Conservation (phyloP, 2,888 invertebrate species). For the Sclerodermus sp. region DNA sequence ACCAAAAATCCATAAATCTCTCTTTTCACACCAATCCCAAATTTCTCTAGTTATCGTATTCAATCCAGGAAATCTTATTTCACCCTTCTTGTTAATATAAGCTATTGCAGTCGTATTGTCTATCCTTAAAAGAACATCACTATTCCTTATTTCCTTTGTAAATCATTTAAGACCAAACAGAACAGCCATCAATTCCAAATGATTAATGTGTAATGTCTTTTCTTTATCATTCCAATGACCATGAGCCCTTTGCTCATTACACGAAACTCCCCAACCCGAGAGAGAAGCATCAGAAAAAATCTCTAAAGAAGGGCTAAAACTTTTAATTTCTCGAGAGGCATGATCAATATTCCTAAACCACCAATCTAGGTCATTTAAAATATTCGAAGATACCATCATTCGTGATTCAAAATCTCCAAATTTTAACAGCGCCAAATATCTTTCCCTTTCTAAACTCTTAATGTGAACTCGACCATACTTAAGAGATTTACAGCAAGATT, state of each 20-base stretch:
- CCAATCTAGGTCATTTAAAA: background rate
- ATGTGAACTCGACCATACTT: background rate
- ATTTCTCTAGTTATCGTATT: background rate
- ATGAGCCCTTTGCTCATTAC: background rate
- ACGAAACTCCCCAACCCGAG: background rate
- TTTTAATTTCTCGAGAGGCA: background rate
- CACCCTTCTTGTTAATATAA: background rate
- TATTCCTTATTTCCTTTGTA: background rate
- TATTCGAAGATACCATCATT: background rate
- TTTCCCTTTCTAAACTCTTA: background rate
- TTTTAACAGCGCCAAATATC: background rate
- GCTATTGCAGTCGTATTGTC: background rate
- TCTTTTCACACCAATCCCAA: background rate
- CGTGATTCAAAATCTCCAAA: background rate
- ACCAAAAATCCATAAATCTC: conserved; percentile 20
- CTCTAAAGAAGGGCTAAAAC: background rate
- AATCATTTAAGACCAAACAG: background rate
- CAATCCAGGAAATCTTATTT: background rate
- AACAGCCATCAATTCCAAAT: background rate
- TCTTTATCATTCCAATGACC: background rate
- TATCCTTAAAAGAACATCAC: background rate
- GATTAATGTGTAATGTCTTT: background rate
- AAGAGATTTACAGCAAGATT: background rate
- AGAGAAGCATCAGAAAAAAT: background rate
- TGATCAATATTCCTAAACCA: background rate